Evolutionary conservation across 2,888 invertebrate species (phyloP).

Genomic region (Trichacis sp.): DNA sequence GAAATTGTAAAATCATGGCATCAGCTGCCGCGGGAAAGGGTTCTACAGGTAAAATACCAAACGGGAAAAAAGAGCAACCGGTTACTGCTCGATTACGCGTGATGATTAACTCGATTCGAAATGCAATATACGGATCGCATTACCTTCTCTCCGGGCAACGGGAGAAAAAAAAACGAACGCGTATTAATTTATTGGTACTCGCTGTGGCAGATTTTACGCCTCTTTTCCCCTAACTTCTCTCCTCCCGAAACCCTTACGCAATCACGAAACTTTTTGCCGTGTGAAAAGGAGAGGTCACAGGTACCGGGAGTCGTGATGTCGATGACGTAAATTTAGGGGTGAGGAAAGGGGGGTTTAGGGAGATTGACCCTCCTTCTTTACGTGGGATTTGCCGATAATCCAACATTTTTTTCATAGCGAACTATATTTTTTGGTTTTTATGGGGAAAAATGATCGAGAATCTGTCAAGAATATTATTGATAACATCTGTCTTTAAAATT

Average conservation of each 20-base stretch:
- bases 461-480: too few relatives aligned
- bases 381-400: too few relatives aligned
- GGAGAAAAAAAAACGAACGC: slow-evolving; percentile 32
- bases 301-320: neutral
- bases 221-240: neutral
- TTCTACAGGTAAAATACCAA: slow-evolving; percentile 23
- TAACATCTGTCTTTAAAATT: too few relatives aligned
- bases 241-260: slow-evolving; percentile 17
- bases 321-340: neutral
- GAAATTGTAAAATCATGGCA: slow-evolving; percentile 47
- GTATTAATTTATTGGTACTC: slow-evolving; percentile 32
- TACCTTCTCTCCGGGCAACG: slow-evolving; percentile 41
- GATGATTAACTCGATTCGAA: slow-evolving; percentile 65
- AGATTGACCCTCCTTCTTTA: neutral
- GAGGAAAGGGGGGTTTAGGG: neutral
- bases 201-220: slow-evolving; percentile 7
- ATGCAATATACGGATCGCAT: slow-evolving; percentile 55
- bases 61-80: slow-evolving; percentile 44
- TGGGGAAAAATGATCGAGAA: too few relatives aligned
- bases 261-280: slow-evolving; percentile 5
- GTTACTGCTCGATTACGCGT: slow-evolving; percentile 64
- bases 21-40: slow-evolving; percentile 40
- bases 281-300: slow-evolving; percentile 1
- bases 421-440: too few relatives aligned
- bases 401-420: too few relatives aligned